These are phyloP conservation scores for Leptinotarsa tumamoca DNA, from an alignment of 2,888 invertebrate genomes.

Conservation along the genomic window DNA sequence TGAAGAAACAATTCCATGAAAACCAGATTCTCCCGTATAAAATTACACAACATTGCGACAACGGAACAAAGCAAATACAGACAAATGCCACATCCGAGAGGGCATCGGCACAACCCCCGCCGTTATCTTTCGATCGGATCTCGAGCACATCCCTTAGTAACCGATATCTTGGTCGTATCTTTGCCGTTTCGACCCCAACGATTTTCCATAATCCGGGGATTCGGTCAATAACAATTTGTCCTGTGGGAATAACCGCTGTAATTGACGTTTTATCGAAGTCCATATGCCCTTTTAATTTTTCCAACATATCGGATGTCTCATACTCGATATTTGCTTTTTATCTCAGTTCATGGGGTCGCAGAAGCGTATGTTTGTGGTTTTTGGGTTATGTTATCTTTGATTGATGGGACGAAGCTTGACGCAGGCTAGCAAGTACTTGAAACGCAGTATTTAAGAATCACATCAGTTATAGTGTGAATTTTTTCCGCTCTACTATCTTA, in stretches of 20 bases:
- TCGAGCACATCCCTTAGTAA: conserved; percentile 39
- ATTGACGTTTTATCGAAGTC: conserved; percentile 59
- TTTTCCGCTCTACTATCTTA: no score
- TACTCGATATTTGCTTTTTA: conserved; percentile 30
- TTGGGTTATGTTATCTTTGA: conserved; percentile 22
- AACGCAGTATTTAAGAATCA: neutral
- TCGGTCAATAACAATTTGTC: conserved; percentile 63
- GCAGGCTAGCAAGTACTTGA: neutral
- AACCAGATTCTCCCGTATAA: conserved; percentile 10
- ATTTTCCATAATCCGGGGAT: conserved; percentile 61
- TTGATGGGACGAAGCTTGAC: conserved; percentile 1
- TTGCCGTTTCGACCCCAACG: conserved; percentile 51
- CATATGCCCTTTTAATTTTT: conserved; percentile 50
- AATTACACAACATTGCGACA: conserved; percentile 17
- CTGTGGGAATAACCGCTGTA: conserved; percentile 55
- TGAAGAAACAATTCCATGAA: conserved; percentile 27
- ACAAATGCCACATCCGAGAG: conserved; percentile 18
- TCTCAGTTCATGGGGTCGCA: conserved; percentile 13
- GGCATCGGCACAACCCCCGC: conserved; percentile 15
- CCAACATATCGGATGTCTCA: conserved; percentile 33
- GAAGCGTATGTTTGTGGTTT: conserved; percentile 24
- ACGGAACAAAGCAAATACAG: conserved; percentile 11
- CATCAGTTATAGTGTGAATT: neutral
- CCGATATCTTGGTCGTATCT: conserved; percentile 45
- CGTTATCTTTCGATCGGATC: conserved; percentile 46